Evolutionary conservation across 2,797 vertebrate genomes (phyloP).

Genomic region (Rallus crepitans): DNA sequence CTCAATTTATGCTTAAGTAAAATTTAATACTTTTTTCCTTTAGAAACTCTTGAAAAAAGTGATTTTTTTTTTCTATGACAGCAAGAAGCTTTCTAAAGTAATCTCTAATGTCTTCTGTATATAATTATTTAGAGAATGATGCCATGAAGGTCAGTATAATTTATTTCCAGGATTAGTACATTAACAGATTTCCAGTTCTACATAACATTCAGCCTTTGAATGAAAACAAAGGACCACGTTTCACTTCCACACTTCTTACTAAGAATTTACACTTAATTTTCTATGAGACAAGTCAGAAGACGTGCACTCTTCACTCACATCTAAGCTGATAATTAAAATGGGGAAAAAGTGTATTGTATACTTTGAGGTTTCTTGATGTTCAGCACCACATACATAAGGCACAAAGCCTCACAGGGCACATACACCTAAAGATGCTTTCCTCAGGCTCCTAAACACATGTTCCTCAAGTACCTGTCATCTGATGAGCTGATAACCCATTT

Average conservation of each 20-base stretch:
- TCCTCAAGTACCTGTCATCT: background rate
- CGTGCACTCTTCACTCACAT: background rate
- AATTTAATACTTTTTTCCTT: background rate
- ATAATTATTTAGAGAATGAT: conserved; percentile 5
- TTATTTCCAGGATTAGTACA: background rate
- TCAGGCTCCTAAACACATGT: background rate
- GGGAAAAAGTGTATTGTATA: background rate
- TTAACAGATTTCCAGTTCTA: background rate
- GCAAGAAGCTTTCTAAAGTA: background rate
- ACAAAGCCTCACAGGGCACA: background rate
- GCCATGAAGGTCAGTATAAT: background rate
- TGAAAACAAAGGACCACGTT: background rate
- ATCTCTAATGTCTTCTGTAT: background rate
- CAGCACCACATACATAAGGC: background rate
- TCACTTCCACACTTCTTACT: background rate
- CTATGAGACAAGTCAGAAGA: background rate
- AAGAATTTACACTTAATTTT: background rate
- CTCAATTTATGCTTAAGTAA: background rate
- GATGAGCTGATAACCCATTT: background rate
- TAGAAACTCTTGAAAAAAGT: background rate
- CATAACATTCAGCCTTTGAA: background rate
- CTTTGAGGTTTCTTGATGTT: background rate
- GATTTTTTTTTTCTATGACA: background rate
- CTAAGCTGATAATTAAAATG: background rate
- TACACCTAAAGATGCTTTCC: background rate